Evolutionary conservation across 30 jellyfish, hydroid and myxozoan genomes (phyloP).

Genomic region (Cassiopea xamachana): DNA sequence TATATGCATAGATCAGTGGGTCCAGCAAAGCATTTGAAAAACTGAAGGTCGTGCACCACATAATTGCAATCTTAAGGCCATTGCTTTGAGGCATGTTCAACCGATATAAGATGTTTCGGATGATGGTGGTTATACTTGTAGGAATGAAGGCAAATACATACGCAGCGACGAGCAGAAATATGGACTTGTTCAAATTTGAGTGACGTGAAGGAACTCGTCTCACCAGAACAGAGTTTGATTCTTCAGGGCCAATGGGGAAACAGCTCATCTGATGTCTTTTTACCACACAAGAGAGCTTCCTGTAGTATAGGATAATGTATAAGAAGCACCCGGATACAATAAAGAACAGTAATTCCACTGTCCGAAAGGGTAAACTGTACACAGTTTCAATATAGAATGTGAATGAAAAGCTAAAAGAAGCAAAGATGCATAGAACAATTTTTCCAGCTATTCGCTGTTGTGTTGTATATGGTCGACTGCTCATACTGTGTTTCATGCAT

Average conservation of each 20-base stretch:
- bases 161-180: slow-evolving; percentile 10
- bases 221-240: neutral
- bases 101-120: slow-evolving; percentile 10
- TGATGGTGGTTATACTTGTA: neutral
- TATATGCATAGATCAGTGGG: slow-evolving; percentile 39
- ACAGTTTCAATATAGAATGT: neutral
- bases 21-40: slow-evolving; percentile 11
- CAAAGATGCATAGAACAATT: neutral
- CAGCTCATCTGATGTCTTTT: neutral
- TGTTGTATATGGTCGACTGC: neutral
- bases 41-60: slow-evolving; percentile 25
- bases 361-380: neutral
- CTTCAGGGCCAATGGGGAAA: neutral
- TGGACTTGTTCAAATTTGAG: neutral
- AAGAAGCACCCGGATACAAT: neutral
- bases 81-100: neutral
- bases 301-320: neutral
- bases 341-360: slow-evolving; percentile 6
- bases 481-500: neutral
- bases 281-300: neutral
- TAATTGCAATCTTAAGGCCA: neutral
- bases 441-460: neutral
- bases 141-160: slow-evolving; percentile 27
- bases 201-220: neutral
- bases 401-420: neutral